Conservation (phyloP, 2,113 vertebrate species). For the Brachypteracias leptosomus region DNA sequence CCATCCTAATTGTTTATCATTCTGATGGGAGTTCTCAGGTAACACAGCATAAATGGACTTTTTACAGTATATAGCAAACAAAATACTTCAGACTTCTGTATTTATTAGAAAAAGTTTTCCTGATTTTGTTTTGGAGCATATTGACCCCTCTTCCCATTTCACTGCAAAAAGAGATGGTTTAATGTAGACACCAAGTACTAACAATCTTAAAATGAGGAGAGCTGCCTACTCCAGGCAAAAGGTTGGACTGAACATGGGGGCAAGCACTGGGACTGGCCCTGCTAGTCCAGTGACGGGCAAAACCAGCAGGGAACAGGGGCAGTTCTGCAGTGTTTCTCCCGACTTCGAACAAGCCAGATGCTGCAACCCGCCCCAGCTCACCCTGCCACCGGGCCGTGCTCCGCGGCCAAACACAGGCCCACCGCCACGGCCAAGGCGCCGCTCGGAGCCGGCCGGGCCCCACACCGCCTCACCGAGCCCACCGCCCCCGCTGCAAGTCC, state of each 20-base stretch:
- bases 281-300: rapidly evolving
- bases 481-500: neutral
- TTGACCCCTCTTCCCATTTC: neutral
- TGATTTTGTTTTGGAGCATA: neutral
- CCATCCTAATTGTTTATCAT: neutral
- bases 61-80: neutral
- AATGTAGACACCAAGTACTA: rapidly evolving
- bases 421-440: neutral
- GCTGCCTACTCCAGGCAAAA: no score
- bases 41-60: rapidly evolving
- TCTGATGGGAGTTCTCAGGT: neutral
- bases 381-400: neutral
- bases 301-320: neutral
- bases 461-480: neutral
- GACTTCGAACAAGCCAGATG: neutral
- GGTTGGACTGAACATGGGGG: rapidly evolving
- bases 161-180: rapidly evolving
- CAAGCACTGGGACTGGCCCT: rapidly evolving
- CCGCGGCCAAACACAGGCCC: neutral
- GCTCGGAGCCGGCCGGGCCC: neutral
- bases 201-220: rapidly evolving
- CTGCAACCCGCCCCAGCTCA: neutral
- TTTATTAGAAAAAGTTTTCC: neutral
- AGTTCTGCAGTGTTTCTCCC: rapidly evolving
- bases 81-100: neutral